A percentile compares a stretch with the other conserved stretches of the same genome.
Evolutionary conservation across 2,797 vertebrate species (phyloP).

Genomic region (Chelmon rostratus): DNA sequence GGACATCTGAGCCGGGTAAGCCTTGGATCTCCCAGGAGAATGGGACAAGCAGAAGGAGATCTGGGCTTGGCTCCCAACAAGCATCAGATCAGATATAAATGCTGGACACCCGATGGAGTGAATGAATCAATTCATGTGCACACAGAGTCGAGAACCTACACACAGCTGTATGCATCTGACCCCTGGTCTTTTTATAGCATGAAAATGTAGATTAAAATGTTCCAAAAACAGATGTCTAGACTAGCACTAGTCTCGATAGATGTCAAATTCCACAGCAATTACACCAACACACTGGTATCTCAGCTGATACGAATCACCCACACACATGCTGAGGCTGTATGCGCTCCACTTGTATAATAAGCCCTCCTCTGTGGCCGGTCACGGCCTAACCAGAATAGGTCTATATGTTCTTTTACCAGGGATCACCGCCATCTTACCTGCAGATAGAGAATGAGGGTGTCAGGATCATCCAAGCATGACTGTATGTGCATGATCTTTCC

Average conservation of each 20-base stretch:
- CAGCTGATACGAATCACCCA: conserved; percentile 3
- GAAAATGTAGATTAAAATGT: not conserved
- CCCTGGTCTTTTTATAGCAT: not conserved
- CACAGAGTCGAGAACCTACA: not conserved
- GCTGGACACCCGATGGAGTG: too few relatives aligned
- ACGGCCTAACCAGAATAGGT: conserved; percentile 1
- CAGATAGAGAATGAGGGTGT: conserved; percentile 10
- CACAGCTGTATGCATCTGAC: not conserved
- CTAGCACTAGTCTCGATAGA: too few relatives aligned
- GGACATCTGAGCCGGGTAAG: too few relatives aligned
- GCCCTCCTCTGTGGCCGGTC: not conserved
- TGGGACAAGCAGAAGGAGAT: not conserved
- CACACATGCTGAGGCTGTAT: conserved; percentile 2
- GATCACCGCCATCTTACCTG: not conserved
- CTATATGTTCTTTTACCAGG: conserved; percentile 9
- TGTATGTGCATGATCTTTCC: conserved; percentile 9
- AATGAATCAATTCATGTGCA: not conserved
- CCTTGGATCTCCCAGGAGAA: not conserved
- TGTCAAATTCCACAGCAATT: too few relatives aligned
- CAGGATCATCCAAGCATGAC: conserved; percentile 3
- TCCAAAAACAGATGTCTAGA: not conserved
- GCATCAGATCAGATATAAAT: not conserved
- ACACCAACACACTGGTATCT: not conserved
- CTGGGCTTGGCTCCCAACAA: not conserved
- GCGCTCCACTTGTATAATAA: too few relatives aligned